These are phyloP conservation scores for Noctua janthina DNA, from an alignment of 2,888 invertebrate genomes.

Conservation along the genomic window DNA sequence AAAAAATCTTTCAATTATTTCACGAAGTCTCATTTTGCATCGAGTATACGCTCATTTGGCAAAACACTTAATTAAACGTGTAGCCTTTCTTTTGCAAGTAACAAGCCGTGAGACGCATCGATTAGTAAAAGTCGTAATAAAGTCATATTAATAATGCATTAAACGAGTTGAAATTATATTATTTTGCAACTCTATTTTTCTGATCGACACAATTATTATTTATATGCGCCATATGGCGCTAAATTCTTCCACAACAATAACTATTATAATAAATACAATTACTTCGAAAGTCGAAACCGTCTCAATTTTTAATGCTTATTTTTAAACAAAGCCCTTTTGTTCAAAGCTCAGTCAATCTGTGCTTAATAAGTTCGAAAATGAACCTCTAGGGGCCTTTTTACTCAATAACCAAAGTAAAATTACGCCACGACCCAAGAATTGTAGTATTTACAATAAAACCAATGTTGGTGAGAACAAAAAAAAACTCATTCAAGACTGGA, in stretches of 20 bases:
- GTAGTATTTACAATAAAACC: slow-evolving; percentile 61
- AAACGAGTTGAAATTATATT: neutral
- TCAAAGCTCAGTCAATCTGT: slow-evolving; percentile 39
- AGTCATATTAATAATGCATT: slow-evolving; percentile 34
- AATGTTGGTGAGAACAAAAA: slow-evolving; percentile 57
- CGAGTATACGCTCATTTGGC: neutral
- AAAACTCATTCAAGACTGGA: slow-evolving; percentile 60
- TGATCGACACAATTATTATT: neutral
- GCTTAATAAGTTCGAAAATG: slow-evolving; percentile 52
- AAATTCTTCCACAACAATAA: neutral
- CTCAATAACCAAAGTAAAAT: slow-evolving; percentile 52
- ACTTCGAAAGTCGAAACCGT: neutral
- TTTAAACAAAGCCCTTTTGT: slow-evolving; percentile 29
- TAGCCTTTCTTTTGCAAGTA: neutral
- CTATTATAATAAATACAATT: neutral
- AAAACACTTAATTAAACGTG: neutral
- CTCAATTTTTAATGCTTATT: neutral
- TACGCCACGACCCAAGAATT: slow-evolving; percentile 48
- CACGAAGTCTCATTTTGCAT: neutral
- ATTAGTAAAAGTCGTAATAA: slow-evolving; percentile 1
- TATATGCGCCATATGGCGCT: neutral
- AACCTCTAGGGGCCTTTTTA: slow-evolving; percentile 31
- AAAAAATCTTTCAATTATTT: neutral
- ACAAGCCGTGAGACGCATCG: neutral
- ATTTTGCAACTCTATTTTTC: slow-evolving; percentile 1